These are phyloP conservation scores for Drosophila maculinotata DNA, from an alignment of 2,888 invertebrate genomes.

Conservation along the genomic window DNA sequence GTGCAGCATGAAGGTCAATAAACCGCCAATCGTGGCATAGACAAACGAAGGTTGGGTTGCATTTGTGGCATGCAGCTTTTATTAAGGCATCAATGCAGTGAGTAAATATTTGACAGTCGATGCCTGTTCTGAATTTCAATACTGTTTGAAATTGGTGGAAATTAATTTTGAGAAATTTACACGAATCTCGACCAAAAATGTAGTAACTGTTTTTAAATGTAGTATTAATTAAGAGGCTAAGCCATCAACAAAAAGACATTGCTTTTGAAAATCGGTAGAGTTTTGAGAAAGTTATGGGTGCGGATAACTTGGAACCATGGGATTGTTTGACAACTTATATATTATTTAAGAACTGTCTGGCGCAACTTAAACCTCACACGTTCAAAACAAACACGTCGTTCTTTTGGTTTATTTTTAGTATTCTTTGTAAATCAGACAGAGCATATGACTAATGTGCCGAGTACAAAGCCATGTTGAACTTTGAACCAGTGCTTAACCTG, in stretches of 20 bases:
- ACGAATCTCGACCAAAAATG: no score
- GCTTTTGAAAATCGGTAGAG: no score
- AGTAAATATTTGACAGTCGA: no score
- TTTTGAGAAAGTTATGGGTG: no score
- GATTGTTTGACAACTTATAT: no score
- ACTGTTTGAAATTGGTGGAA: no score
- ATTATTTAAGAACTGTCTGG: neutral
- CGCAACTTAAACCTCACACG: neutral
- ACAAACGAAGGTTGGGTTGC: constrained; percentile 2
- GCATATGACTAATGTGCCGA: constrained; percentile 24
- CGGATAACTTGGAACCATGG: no score
- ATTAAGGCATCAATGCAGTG: neutral
- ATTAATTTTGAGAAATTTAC: no score
- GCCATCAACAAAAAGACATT: no score
- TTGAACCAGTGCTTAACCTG: constrained; percentile 56
- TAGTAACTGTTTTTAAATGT: no score
- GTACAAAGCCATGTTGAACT: constrained; percentile 42
- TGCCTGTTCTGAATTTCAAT: no score
- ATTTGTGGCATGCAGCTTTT: neutral
- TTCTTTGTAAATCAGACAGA: neutral
- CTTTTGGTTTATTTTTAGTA: neutral
- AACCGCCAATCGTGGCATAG: constrained; percentile 38
- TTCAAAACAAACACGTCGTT: constrained; percentile 1
- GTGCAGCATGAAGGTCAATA: constrained; percentile 60
- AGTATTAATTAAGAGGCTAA: no score